Evolutionary conservation across 2,888 invertebrate genomes (phyloP).

Genomic region (Nomada fabriciana): DNA sequence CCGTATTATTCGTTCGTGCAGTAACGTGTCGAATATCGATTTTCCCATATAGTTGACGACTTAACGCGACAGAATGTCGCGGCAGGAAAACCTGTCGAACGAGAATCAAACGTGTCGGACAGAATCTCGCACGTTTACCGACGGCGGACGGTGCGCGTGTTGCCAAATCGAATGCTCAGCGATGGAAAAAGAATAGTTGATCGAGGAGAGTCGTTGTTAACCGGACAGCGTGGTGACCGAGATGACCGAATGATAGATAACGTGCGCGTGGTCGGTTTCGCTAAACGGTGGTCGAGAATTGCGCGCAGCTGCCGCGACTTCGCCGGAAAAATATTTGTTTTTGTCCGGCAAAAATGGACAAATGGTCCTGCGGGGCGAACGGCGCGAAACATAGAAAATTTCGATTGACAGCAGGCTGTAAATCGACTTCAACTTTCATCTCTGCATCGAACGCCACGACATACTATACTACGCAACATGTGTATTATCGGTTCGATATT

Average conservation of each 20-base stretch:
- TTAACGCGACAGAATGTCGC: slow-evolving; percentile 1
- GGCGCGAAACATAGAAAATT: slow-evolving; percentile 56
- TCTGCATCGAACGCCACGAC: not conserved
- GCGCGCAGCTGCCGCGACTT: slow-evolving; percentile 48
- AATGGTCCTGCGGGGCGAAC: slow-evolving; percentile 37
- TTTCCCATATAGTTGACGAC: too few species aligned
- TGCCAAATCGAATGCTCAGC: slow-evolving; percentile 27
- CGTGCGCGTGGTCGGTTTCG: slow-evolving; percentile 42
- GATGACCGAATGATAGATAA: slow-evolving; percentile 32
- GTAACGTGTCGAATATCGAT: not conserved
- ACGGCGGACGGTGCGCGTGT: not conserved
- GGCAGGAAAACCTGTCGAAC: slow-evolving; percentile 19
- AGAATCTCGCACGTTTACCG: slow-evolving; percentile 6
- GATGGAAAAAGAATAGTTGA: not conserved
- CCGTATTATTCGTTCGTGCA: too few species aligned
- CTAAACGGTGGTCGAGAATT: slow-evolving; percentile 56
- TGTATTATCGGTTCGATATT: not conserved
- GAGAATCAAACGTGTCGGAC: slow-evolving; percentile 23
- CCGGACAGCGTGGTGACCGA: slow-evolving; percentile 23
- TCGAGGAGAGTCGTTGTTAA: slow-evolving; percentile 51
- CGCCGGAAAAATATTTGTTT: slow-evolving; percentile 64
- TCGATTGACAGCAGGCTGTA: slow-evolving; percentile 19
- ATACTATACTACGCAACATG: too few species aligned
- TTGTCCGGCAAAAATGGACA: slow-evolving; percentile 26
- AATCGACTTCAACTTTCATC: not conserved